These are phyloP conservation scores for Netelia inedita DNA, from an alignment of 2,888 invertebrate genomes.

Conservation along the genomic window DNA sequence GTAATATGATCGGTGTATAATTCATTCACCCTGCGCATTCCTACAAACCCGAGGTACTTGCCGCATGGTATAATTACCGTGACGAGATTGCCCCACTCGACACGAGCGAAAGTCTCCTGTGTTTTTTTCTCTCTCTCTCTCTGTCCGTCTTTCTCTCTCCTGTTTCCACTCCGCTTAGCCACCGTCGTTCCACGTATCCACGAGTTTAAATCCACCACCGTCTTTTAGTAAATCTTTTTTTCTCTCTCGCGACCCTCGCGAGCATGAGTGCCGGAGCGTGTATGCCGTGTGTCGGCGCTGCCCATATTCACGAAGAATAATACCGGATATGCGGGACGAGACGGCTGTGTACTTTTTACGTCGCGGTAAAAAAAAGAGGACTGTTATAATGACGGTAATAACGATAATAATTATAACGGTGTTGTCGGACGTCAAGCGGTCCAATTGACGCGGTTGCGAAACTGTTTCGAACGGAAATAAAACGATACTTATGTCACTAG, in stretches of 20 bases:
- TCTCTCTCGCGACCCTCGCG: neutral
- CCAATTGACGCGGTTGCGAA: neutral
- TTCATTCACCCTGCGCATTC: neutral
- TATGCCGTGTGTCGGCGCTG: neutral
- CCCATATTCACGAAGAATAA: slow-evolving; percentile 10
- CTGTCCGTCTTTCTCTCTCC: neutral
- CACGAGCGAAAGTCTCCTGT: slow-evolving; percentile 31
- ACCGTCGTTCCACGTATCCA: neutral
- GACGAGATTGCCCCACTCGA: slow-evolving; percentile 33
- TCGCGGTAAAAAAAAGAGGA: neutral
- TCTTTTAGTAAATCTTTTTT: neutral
- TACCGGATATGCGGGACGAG: slow-evolving; percentile 3
- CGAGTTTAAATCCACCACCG: slow-evolving; percentile 30
- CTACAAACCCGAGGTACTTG: slow-evolving; percentile 14
- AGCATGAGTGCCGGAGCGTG: slow-evolving; percentile 9
- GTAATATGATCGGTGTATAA: neutral
- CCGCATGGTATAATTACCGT: slow-evolving; percentile 31
- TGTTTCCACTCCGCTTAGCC: too few relatives aligned
- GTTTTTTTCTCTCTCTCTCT: slow-evolving; percentile 23
- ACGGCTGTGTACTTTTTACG: slow-evolving; percentile 20
- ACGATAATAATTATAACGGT: slow-evolving; percentile 8
- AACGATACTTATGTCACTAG: neutral
- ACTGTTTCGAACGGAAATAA: slow-evolving; percentile 6
- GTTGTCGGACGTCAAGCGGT: too few relatives aligned
- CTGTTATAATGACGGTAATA: slow-evolving; percentile 8